These are phyloP conservation scores for Pterocles gutturalis DNA, from an alignment of 2,113 vertebrate genomes.

Conservation along the genomic window DNA sequence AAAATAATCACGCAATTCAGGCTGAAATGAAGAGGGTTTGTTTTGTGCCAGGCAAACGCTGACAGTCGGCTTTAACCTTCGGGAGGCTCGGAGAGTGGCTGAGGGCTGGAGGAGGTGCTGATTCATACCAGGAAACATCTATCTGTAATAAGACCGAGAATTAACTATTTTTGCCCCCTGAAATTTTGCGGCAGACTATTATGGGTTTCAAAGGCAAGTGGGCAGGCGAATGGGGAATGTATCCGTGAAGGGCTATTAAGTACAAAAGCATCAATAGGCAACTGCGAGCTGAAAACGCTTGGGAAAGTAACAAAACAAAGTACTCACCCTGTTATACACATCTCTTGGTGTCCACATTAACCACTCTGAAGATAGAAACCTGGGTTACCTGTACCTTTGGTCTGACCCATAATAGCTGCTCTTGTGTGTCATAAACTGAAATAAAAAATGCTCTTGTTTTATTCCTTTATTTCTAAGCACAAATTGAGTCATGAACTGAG, in stretches of 20 bases:
- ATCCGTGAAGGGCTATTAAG: not conserved
- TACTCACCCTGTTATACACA: not conserved
- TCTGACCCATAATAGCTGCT: not conserved
- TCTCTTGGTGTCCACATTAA: not conserved
- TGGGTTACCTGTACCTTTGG: not conserved
- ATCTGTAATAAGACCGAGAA: not conserved
- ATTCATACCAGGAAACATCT: not conserved
- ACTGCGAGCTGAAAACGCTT: not conserved
- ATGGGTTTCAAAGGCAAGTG: not conserved
- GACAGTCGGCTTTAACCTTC: not conserved
- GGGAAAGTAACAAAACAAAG: not conserved
- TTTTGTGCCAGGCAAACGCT: not conserved
- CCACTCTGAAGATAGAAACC: not conserved
- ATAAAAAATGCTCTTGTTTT: not conserved
- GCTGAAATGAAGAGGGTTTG: constrained; percentile 20
- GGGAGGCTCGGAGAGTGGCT: not conserved
- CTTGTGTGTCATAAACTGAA: not conserved
- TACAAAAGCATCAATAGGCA: not conserved
- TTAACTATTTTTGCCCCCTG: not conserved
- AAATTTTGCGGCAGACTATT: not conserved
- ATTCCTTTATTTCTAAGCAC: not conserved
- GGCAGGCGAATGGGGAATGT: not conserved
- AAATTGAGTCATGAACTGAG: not conserved
- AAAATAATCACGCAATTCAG: not conserved
- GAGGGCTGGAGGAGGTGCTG: not conserved